Percentiles rank a stretch among this genome's conserved stretches.
These are phyloP conservation scores for Chiridota heheva DNA, from an alignment of 35 echinoderm and acorn worm genomes.

Conservation along the genomic window DNA sequence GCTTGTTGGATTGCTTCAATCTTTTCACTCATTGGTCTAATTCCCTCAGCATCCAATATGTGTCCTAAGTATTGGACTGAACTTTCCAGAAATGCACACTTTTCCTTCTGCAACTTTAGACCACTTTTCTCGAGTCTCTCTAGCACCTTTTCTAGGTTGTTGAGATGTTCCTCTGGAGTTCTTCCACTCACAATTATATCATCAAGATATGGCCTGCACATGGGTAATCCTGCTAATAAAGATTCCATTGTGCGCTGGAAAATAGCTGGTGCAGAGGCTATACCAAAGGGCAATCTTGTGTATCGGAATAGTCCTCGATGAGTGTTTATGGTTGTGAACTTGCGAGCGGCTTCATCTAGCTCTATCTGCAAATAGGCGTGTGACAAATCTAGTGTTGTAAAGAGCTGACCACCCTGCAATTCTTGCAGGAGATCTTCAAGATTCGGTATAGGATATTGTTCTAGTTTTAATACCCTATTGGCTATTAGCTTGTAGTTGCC, in stretches of 20 bases:
- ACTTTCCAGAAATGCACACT: slow-evolving; percentile 34
- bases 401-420: slow-evolving; percentile 25
- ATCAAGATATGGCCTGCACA: slow-evolving; percentile 25
- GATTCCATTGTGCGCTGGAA: slow-evolving; percentile 44
- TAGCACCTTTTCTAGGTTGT: background rate
- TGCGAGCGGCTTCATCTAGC: slow-evolving; percentile 12
- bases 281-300: slow-evolving; percentile 43
- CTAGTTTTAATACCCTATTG: slow-evolving; percentile 29
- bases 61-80: slow-evolving; percentile 49
- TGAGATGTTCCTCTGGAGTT: slow-evolving; percentile 10
- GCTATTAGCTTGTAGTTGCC: slow-evolving; percentile 58
- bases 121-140: background rate
- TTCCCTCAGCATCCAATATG: slow-evolving; percentile 24
- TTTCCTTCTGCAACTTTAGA: slow-evolving; percentile 30
- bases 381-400: slow-evolving; percentile 36
- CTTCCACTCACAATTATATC: slow-evolving; percentile 42
- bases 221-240: slow-evolving; percentile 16
- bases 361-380: slow-evolving; percentile 52
- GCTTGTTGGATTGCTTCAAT: slow-evolving; percentile 26
- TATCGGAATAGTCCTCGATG: slow-evolving; percentile 38
- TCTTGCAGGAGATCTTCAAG: slow-evolving; percentile 49
- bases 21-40: slow-evolving; percentile 22
- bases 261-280: slow-evolving; percentile 24
- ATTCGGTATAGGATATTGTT: slow-evolving; percentile 54
- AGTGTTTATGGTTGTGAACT: slow-evolving; percentile 46